Base-by-base conservation (phyloP, 2,113 vertebrate genomes). In the Hydropotes inermis region DNA sequence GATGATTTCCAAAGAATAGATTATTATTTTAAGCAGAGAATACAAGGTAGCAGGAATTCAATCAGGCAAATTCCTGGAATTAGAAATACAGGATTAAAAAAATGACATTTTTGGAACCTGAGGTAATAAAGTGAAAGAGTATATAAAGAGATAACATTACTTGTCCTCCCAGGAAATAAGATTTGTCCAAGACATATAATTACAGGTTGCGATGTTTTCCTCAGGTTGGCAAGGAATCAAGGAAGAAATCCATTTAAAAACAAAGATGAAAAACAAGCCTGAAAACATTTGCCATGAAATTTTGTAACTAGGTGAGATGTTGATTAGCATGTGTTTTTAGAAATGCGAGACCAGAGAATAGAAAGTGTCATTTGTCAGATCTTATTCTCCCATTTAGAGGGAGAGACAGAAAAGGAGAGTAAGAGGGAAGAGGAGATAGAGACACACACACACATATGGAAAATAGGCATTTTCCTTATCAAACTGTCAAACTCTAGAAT, bases 1-100 rank as follows among this genome's bases (percentile, higher is more conserved):
- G 27, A 54, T 83, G n/a, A 4, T 89, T 98, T 93, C 39, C 70
- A 91, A 97, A 97, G 45, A 89, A 79, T 17, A 54, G 19, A 70
- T 23, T 76, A 30, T 82, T 79, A 30, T 82, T 87, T 97, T 87
- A 84, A 30, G 11, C 43, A 95, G 27, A 25, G 7, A 78, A 91
- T 52, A 76, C 16, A 64, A 13, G 27, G 25, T 39, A 55, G 27
- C 12, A 78, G 36, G 33, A 78, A 16, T 74, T 11, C 3, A 94
- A 84, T 78, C 15, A 97, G 50, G 30, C 55, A 93, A 94, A 84
- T 45, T 83, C 21, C 36, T 94, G 14, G 14, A 95, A 89, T 86
- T 55, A 93, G 88, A 83, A 87, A 97, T 30, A 74, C 23, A 90
- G 58, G 50, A 54, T 7, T 39, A 1, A 91, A 94, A 50, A 50